Evolutionary conservation across 2,888 invertebrate genomes (phyloP).

Genomic region (Mythimna vitellina): DNA sequence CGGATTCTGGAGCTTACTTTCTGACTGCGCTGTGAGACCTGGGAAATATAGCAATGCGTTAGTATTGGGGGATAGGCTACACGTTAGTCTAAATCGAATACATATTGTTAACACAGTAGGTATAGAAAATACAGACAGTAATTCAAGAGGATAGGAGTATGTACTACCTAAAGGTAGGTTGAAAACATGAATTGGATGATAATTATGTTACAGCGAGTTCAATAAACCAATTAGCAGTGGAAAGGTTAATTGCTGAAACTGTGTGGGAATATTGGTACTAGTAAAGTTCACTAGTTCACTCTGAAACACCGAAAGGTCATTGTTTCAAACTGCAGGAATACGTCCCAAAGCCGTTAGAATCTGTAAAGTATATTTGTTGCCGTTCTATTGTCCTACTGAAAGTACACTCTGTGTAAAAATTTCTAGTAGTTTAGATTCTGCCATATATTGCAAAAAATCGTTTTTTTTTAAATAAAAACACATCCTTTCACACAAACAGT

Average conservation of each 20-base stretch:
- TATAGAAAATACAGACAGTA: constrained; percentile 8
- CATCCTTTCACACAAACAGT: constrained; percentile 44
- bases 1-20: constrained; percentile 84
- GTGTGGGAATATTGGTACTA: neutral
- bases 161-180: constrained; percentile 14
- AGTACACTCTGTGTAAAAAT: neutral
- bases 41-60: constrained; percentile 86
- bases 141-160: neutral
- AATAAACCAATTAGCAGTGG: neutral
- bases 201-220: neutral
- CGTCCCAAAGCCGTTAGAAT: neutral
- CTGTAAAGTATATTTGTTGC: neutral
- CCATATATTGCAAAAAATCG: neutral
- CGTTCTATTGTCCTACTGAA: neutral
- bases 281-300: constrained; percentile 3
- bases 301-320: neutral
- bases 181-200: constrained; percentile 22
- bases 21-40: constrained; percentile 89
- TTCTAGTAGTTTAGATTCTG: neutral
- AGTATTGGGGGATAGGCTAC: constrained; percentile 70
- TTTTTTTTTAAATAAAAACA: constrained; percentile 25
- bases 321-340: neutral
- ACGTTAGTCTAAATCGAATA: constrained; percentile 38
- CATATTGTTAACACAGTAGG: constrained; percentile 9
- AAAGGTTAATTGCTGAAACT: constrained; percentile 21